These are phyloP conservation scores for Harlomillsia oculata DNA, from an alignment of 1,140 invertebrate species.

Conservation along the genomic window DNA sequence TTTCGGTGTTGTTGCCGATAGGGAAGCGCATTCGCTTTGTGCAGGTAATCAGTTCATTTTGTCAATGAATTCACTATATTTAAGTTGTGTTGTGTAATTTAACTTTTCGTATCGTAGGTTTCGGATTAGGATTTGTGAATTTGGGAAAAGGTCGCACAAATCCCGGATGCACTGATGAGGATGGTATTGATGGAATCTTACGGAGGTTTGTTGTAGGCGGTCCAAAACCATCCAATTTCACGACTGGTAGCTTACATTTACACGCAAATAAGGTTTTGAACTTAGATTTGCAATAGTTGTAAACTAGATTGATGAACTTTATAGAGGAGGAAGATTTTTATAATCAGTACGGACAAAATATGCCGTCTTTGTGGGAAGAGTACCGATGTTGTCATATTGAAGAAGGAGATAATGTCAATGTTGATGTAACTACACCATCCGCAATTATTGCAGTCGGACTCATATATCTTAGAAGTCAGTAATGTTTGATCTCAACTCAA, in stretches of 20 bases:
- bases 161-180: slow-evolving; percentile 18
- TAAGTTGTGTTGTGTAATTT: not conserved
- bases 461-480: slow-evolving; percentile 53
- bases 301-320: not conserved
- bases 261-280: slow-evolving; percentile 8
- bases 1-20: slow-evolving; percentile 18
- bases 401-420: slow-evolving; percentile 87
- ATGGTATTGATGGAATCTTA: slow-evolving; percentile 34
- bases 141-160: slow-evolving; percentile 28
- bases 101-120: slow-evolving; percentile 14
- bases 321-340: slow-evolving; percentile 27
- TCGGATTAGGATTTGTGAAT: slow-evolving; percentile 33
- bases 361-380: slow-evolving; percentile 38
- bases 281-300: not conserved
- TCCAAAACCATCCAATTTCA: slow-evolving; percentile 27
- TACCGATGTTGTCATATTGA: slow-evolving; percentile 59
- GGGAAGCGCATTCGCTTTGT: slow-evolving; percentile 35
- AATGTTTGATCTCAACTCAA: not conserved
- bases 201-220: slow-evolving; percentile 35
- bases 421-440: slow-evolving; percentile 90
- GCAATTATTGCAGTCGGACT: slow-evolving; percentile 87
- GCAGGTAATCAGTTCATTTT: slow-evolving; percentile 30
- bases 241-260: slow-evolving; percentile 11
- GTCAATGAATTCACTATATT: not conserved
- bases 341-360: slow-evolving; percentile 26